phyloP scores from a whole-genome alignment of 2,888 invertebrate species.

The Cosmopolites sordidus region DNA sequence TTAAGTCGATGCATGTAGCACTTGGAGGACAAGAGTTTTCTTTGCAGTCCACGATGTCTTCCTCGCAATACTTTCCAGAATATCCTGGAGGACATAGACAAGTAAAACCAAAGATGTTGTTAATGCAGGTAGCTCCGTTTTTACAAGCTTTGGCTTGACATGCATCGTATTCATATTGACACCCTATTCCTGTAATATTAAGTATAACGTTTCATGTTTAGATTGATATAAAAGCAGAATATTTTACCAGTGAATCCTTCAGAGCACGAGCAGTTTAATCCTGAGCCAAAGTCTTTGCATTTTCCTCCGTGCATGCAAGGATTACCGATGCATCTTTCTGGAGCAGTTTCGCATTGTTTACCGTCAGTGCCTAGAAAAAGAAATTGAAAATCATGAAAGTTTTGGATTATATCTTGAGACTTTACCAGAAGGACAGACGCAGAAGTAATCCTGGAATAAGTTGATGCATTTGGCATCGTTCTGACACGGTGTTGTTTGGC shows the following conservation, averaged over 20 bases:
- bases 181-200: constrained; percentile 71
- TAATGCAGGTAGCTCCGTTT: constrained; percentile 89
- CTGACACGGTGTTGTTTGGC: constrained; percentile 82
- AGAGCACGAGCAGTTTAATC: constrained; percentile 89
- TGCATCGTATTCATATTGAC: constrained; percentile 91
- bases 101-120: constrained; percentile 78
- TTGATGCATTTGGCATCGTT: constrained; percentile 90
- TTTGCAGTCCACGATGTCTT: constrained; percentile 87
- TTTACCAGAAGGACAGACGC: constrained; percentile 59
- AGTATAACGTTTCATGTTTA: too few relatives aligned
- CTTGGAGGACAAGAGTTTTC: constrained; percentile 93
- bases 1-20: constrained; percentile 86
- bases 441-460: constrained; percentile 85
- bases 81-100: constrained; percentile 82
- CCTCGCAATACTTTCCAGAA: constrained; percentile 77
- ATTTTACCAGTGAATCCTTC: constrained; percentile 50
- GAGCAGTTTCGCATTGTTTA: constrained; percentile 94
- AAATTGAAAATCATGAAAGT: neutral
- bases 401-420: neutral
- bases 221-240: too few relatives aligned
- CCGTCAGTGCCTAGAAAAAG: constrained; percentile 82
- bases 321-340: constrained; percentile 88
- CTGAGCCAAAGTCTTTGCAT: constrained; percentile 93
- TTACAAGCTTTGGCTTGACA: constrained; percentile 86
- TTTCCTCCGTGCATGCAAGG: constrained; percentile 95